phyloP scores from a whole-genome alignment of 2,888 invertebrate species.

The Hypomecis atomaria region DNA sequence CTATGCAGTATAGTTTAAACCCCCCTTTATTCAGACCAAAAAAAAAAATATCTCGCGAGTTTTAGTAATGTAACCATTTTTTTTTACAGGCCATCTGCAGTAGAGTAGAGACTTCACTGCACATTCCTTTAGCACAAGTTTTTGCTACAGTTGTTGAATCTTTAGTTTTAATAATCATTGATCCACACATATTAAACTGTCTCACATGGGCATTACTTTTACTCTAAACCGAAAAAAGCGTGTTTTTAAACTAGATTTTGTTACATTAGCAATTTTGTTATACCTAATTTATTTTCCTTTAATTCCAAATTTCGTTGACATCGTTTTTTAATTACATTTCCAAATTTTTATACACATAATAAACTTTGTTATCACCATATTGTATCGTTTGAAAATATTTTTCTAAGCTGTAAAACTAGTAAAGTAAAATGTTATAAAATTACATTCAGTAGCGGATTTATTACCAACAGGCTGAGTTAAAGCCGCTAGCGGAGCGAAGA shows the following conservation, averaged over 20 bases:
- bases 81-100: too few relatives aligned
- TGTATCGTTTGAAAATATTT: slow-evolving; percentile 1
- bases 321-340: background rate
- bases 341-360: too few relatives aligned
- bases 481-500: too few relatives aligned
- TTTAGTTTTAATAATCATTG: background rate
- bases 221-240: slow-evolving; percentile 7
- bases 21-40: too few relatives aligned
- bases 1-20: too few relatives aligned
- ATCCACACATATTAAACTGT: background rate
- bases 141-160: too few relatives aligned
- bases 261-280: background rate
- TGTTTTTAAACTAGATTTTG: too few relatives aligned
- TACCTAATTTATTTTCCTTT: background rate
- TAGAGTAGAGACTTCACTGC: too few relatives aligned
- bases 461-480: too few relatives aligned
- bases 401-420: background rate
- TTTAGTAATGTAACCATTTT: too few relatives aligned
- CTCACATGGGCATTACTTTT: slow-evolving; percentile 14
- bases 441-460: background rate
- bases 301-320: background rate
- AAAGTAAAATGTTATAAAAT: background rate
- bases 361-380: background rate
- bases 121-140: too few relatives aligned
- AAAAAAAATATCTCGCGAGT: too few relatives aligned